Evolutionary conservation across 2,797 vertebrate genomes (phyloP), one percentile per base, ranked within the genome.

Genomic region (Silurus lanzhouensis): DNA sequence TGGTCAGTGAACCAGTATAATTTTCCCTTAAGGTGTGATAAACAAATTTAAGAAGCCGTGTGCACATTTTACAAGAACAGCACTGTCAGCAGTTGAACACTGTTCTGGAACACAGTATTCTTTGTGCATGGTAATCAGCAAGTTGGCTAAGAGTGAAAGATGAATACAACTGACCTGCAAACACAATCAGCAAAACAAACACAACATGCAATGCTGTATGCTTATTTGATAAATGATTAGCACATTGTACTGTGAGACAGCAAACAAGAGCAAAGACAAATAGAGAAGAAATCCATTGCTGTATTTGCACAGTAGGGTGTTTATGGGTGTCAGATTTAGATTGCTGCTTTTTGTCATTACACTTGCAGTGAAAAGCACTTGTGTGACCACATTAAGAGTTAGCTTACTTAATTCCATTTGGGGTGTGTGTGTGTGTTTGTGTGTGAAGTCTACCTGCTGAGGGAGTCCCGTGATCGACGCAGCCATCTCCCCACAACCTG

Each of bases 401-500:
- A 13, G 15, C 46, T 67, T 81, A 12, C 68, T 67, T 55, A 55
- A 55, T 67, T 31, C 67, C 46, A 67, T 27, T 14, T 22, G 20
- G 44, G 9, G 6, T 48, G 9, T 14, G 66, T 14, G 80, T 70
- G 67, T 77, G 31, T 68, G 66, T 38, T 25, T 68, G 27, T 74
- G 20, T 22, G 27, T 19, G 38, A 81, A 90, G 90, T 93, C 10
- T 63, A 99, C 98, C 98, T 96, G 93, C 96, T 94, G 1, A 96
- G 90, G 76, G 95, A 95, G 92, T 98, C 97, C 89, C 97, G 94
- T 67, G 97, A 96, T 58, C 97, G 97, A 57, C 97, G 95, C 89
- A 99, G 97, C 95, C 98, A 99, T 91, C 96, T 96, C 55, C 97
- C 96, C 91, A 99, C 98, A 95, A 99, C 97, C 91, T 99, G 98